Conservation (phyloP, 2,888 invertebrate species). For the Pseudoips prasinana region DNA sequence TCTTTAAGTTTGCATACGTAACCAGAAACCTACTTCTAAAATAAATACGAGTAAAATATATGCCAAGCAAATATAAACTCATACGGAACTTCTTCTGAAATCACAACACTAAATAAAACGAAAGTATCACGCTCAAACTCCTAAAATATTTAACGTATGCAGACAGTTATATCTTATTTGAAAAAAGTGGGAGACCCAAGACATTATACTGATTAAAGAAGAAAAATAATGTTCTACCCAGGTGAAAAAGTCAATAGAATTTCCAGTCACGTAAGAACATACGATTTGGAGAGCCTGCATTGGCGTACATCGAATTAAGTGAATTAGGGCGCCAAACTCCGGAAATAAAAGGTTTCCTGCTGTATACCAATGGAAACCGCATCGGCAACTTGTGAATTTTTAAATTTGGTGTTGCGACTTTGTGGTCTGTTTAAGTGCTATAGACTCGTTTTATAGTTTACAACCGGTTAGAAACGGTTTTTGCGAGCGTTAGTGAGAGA, state of each 20-base stretch:
- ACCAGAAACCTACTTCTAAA: no score
- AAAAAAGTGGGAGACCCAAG: slow-evolving; percentile 15
- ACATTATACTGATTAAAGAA: slow-evolving; percentile 38
- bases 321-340: slow-evolving; percentile 30
- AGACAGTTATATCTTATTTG: slow-evolving; percentile 10
- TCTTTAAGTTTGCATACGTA: no score
- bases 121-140: neutral
- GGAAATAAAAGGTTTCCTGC: slow-evolving; percentile 28
- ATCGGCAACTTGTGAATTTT: slow-evolving; percentile 31
- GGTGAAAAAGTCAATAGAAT: slow-evolving; percentile 30
- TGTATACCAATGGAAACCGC: slow-evolving; percentile 18
- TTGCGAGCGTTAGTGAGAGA: no score
- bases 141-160: slow-evolving; percentile 14
- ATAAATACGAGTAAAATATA: no score
- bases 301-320: slow-evolving; percentile 43
- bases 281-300: slow-evolving; percentile 32
- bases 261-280: slow-evolving; percentile 31
- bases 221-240: slow-evolving; percentile 27
- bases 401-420: slow-evolving; percentile 27
- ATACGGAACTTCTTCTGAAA: no score
- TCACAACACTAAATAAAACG: no score
- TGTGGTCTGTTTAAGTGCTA: slow-evolving; percentile 1
- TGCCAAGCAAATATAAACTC: no score
- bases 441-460: no score
- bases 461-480: no score